Base-by-base conservation (phyloP, 1,140 invertebrate genomes). In the Batillaria attramentaria region DNA sequence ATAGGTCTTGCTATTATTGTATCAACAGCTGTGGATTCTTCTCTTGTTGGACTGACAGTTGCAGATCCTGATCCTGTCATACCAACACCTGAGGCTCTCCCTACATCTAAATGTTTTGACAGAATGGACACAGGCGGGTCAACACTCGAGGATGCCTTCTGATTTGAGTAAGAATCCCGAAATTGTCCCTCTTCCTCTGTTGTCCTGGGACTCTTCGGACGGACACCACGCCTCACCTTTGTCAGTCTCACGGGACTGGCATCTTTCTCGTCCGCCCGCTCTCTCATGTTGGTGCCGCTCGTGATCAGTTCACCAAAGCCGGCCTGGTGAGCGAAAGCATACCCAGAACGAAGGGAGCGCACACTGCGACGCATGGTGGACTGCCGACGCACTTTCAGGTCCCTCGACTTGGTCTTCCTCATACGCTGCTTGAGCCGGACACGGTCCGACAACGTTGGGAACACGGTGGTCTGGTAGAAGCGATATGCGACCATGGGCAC, bases 291-390 rank as follows among this genome's bases (percentile, higher is more conserved):
- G 91, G 98, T 98, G 54, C 98, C 98, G 50, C 97, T 98, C 6
- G 97, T 99, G 87, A 99, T 99, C 35, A 99, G 94, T 13, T 97
- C 94, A 54, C 98, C 98, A 92, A 99, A 99, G 84, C 98, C 98
- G 93, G 98, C 96, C 86, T 94, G 93, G 92, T 99, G 98, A 42
- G 98, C 97, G 92, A 99, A 99, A 1, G 98, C 98, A 91, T 99
- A 99, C 50, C 98, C 98, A 0, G 97, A 99, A 24, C 98, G 94
- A 60, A 99, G 93, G 5, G 97, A 98, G 31, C 90, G 93, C 68
- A 95, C 95, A 81, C 90, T 92, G 83, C 96, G 93, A 78, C 96
- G 93, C 0, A 97, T 95, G 18, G 96, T 97, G 3, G 89, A 89
- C 60, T 96, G 95, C 70, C 96, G 96, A 24, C 85, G 93, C 37